A percentile compares a stretch with the other conserved stretches of the same genome.
Conservation (phyloP, 2,797 vertebrate species). For the Sarcophilus harrisii region DNA sequence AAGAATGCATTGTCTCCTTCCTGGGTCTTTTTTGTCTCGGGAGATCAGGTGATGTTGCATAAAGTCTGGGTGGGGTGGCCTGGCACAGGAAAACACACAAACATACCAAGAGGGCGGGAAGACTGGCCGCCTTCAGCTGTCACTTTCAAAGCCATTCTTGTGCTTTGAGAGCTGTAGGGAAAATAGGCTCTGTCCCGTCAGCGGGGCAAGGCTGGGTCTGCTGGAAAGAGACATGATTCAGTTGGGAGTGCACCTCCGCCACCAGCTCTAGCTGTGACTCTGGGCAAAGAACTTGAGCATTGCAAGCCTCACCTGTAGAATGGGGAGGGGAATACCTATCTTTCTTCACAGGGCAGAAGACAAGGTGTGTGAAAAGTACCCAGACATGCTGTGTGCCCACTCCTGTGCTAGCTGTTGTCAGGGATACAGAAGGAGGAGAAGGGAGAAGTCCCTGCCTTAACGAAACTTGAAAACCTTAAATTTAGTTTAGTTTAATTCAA, state of each 20-base stretch:
- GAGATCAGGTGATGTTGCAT: conserved; percentile 46
- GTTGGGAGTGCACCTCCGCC: neutral
- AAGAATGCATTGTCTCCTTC: conserved; percentile 48
- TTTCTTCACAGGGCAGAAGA: neutral
- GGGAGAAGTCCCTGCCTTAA: neutral
- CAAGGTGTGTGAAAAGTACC: neutral
- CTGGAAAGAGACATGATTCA: neutral
- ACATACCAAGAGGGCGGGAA: neutral
- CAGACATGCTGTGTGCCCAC: neutral
- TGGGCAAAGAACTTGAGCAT: too few relatives aligned
- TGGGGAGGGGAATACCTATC: neutral
- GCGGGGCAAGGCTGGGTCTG: neutral
- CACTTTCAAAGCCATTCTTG: neutral
- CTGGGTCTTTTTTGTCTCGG: conserved; percentile 62
- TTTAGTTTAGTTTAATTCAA: neutral
- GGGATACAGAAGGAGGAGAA: neutral
- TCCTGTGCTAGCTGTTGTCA: neutral
- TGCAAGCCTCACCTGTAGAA: neutral
- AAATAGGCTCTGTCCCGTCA: neutral
- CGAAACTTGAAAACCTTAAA: neutral
- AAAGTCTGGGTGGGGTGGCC: neutral
- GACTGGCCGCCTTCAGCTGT: neutral
- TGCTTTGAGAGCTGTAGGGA: neutral
- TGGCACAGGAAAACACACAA: neutral
- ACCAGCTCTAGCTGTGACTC: fast-evolving